Evolutionary conservation across 1,140 invertebrate species (phyloP), one percentile per base, ranked within the genome.

Genomic region (Ostrea edulis): DNA sequence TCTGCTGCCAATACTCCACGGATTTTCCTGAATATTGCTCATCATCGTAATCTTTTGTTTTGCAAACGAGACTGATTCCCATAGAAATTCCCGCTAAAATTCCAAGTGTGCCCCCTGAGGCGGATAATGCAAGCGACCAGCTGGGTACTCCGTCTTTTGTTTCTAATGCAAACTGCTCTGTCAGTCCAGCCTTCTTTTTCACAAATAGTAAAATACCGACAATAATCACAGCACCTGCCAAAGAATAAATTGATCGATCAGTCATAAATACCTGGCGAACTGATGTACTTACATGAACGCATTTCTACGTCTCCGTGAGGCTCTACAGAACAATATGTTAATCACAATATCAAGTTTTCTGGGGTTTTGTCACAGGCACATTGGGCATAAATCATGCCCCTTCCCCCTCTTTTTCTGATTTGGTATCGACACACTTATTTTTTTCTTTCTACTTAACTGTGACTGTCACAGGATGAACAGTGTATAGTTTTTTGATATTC

Each of bases 181-280:
- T 87, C 8, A 87, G 55, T 14, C 86, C 86, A 11, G 86, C 86
- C 65, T 87, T 87, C 58, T 87, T 87, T 52, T 87, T 87, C 55
- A 87, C 86, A 53, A 87, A 87, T 22, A 87, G 51, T 62, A 87
- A 22, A 44, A 87, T 68, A 11, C 81, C 86, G 17, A 87, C 53
- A 53, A 87, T 62, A n/a, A 87, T 83, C 8, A 87, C 29, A 35
- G 77, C 44, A 7, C 86, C 86, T 87, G 81, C 44, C 44, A n/a
- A 51, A 86, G 17, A 44, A 9, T 44, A 44, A 44, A 44, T 44
- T 44, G 35, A 44, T 44, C 25, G 83, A 58, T 20, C 29, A 81
- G 29, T 81, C 77, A 22, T 8, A 25, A 82, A 35, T 29, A 82
- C 77, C 14, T 1, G 29, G 5, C 17, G 17, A 11, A n/a, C n/a